These are phyloP conservation scores for Lymantria dispar DNA, from an alignment of 2,888 invertebrate genomes.

Conservation along the genomic window DNA sequence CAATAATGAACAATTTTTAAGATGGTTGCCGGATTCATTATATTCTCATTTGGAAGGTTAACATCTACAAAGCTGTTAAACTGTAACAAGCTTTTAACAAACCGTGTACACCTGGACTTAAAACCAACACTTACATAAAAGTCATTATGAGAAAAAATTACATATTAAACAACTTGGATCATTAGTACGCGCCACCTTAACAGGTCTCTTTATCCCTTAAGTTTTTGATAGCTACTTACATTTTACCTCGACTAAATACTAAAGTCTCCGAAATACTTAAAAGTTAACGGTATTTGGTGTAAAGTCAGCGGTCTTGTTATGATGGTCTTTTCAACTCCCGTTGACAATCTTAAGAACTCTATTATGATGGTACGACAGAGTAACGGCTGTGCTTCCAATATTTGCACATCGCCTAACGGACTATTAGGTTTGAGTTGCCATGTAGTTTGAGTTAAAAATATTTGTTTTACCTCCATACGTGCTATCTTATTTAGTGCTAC, in stretches of 20 bases:
- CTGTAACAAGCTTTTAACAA: too few relatives aligned
- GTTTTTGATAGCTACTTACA: constrained; percentile 45
- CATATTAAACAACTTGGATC: constrained; percentile 36
- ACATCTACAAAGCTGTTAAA: too few relatives aligned
- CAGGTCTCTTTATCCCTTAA: constrained; percentile 50
- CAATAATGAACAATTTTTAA: too few relatives aligned
- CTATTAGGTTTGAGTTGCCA: constrained; percentile 21
- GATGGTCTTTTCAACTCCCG: constrained; percentile 35
- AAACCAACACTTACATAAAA: constrained; percentile 2
- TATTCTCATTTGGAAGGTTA: too few relatives aligned
- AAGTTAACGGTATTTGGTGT: not conserved
- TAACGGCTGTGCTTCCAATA: constrained; percentile 32
- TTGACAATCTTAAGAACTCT: constrained; percentile 52
- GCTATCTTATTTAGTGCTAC: not conserved
- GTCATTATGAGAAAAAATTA: constrained; percentile 23
- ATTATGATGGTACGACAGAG: constrained; percentile 36
- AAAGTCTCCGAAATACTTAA: constrained; percentile 18
- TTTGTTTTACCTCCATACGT: not conserved
- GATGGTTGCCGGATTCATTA: too few relatives aligned
- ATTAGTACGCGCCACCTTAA: constrained; percentile 39
- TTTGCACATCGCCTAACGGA: constrained; percentile 21
- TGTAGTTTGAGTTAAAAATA: not conserved
- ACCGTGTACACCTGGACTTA: not conserved
- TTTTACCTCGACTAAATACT: constrained; percentile 39
- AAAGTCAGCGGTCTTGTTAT: constrained; percentile 17